Base-by-base conservation (phyloP, 2,797 vertebrate genomes). In the Ficedula albicollis region DNA sequence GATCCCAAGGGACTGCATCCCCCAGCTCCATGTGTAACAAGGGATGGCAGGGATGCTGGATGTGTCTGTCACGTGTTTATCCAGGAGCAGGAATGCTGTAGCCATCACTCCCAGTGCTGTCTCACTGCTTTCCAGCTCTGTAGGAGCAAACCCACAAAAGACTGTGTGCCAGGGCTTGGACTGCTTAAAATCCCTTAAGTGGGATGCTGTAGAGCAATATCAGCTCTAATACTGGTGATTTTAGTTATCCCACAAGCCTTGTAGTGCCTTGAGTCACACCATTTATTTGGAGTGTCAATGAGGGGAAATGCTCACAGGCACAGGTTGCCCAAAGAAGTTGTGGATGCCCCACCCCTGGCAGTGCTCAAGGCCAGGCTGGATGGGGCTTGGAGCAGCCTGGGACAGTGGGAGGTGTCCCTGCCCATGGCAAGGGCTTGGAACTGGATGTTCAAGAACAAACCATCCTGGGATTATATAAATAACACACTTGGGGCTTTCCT, bases 21-120 rank as follows among this genome's bases (percentile, higher is more conserved):
- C 26, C 20, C 39, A 4, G 14, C 19, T 36, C 36, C 9, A 1
- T 2, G 17, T 38, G 21, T 29, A 27, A 59, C 0, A 2, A 49
- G 20, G 36, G 22, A 1, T 20, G 22, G 27, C 51, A 73, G 51
- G 44, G 68, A 36, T n/a, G n/a, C 18, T 34, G 25, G 9, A 1
- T 10, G 7, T 20, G 25, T 52, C 78, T 52, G 8, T 22, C 8
- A 1, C 44, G 43, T 3, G 38, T 23, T 34, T 48, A 9, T n/a
- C 13, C 59, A 68, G 60, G 39, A 66, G n/a, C 52, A 22, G 59
- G 22, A 72, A 27, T 4, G 16, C 46, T 84, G 77, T 23, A 44
- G 41, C 22, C 56, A 34, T 66, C 2, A 2, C 9, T 67, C 13
- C 39, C 44, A 56, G 27, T 16, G 32, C 32, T 72, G 34, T 32